A percentile compares a stretch with the other conserved stretches of the same genome.
Conservation (phyloP, 2,888 invertebrate species). For the Perizoma flavofasciatum region DNA sequence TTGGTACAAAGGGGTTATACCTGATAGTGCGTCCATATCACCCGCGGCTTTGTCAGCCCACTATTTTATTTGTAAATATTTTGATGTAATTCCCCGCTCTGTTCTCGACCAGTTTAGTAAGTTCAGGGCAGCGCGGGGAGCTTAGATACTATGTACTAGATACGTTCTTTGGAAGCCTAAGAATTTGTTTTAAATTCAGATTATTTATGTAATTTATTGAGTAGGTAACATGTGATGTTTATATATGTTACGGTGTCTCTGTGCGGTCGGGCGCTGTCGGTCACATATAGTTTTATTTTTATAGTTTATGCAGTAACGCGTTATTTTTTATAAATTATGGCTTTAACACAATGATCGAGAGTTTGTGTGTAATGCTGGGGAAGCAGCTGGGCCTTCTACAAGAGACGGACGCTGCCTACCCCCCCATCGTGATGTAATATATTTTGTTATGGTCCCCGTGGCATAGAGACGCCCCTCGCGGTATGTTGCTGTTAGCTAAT, state of each 20-base stretch:
- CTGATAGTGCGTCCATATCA: constrained; percentile 60
- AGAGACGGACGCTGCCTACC: neutral
- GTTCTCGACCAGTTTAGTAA: neutral
- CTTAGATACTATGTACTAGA: constrained; percentile 50
- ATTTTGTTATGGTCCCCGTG: constrained; percentile 43
- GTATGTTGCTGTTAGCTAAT: constrained; percentile 76
- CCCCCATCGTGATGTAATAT: constrained; percentile 32
- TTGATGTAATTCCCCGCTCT: too few relatives aligned
- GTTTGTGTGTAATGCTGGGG: constrained; percentile 7
- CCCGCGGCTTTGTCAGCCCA: constrained; percentile 64
- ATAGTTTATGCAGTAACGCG: constrained; percentile 40
- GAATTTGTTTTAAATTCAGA: constrained; percentile 81
- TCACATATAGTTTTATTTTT: constrained; percentile 52
- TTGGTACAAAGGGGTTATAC: constrained; percentile 66
- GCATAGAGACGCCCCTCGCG: constrained; percentile 56
- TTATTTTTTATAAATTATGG: constrained; percentile 28
- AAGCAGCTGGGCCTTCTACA: neutral
- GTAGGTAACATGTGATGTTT: constrained; percentile 68
- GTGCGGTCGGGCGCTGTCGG: constrained; percentile 52
- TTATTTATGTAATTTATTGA: constrained; percentile 83
- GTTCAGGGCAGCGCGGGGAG: constrained; percentile 28
- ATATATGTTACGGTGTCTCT: constrained; percentile 59
- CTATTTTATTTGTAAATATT: constrained; percentile 66
- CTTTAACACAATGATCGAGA: constrained; percentile 23
- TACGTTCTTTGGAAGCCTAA: constrained; percentile 77